phyloP scores from a whole-genome alignment of 1,140 invertebrate genomes.

The Camponotus pennsylvanicus region DNA sequence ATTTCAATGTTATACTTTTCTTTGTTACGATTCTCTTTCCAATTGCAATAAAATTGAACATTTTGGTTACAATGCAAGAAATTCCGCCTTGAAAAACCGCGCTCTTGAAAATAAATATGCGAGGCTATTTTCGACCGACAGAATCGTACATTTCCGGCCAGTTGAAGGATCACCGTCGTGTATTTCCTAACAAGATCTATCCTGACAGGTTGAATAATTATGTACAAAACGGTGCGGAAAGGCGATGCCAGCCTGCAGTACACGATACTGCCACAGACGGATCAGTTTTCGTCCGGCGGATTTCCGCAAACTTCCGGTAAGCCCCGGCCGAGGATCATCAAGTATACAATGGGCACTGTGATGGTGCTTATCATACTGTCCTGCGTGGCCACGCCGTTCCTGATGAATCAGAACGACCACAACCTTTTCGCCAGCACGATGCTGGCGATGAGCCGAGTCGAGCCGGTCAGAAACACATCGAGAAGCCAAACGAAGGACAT shows the following conservation, averaged over 20 bases:
- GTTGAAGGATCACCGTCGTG: background rate
- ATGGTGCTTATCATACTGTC: constrained; percentile 72
- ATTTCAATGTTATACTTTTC: background rate
- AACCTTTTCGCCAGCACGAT: constrained; percentile 73
- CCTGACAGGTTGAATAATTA: constrained; percentile 72
- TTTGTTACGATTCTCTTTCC: background rate
- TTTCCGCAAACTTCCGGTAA: constrained; percentile 61
- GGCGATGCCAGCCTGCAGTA: constrained; percentile 91
- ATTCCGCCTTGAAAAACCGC: constrained; percentile 18
- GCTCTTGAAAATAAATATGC: constrained; percentile 26
- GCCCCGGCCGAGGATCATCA: constrained; percentile 62
- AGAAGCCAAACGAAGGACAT: constrained; percentile 57
- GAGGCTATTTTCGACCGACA: background rate
- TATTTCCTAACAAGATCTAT: constrained; percentile 42
- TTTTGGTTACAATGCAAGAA: background rate
- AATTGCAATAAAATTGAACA: constrained; percentile 23
- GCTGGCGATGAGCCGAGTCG: constrained; percentile 67
- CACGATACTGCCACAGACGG: constrained; percentile 90
- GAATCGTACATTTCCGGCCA: constrained; percentile 39
- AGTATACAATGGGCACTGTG: constrained; percentile 68
- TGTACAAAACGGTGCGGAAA: constrained; percentile 92
- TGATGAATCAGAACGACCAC: constrained; percentile 77
- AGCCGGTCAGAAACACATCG: constrained; percentile 47
- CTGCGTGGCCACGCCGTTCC: constrained; percentile 68
- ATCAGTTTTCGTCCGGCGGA: constrained; percentile 88